These are phyloP conservation scores for Parazoanthus swiftii DNA, from an alignment of 92 coral and sea anemone species.

Conservation along the genomic window DNA sequence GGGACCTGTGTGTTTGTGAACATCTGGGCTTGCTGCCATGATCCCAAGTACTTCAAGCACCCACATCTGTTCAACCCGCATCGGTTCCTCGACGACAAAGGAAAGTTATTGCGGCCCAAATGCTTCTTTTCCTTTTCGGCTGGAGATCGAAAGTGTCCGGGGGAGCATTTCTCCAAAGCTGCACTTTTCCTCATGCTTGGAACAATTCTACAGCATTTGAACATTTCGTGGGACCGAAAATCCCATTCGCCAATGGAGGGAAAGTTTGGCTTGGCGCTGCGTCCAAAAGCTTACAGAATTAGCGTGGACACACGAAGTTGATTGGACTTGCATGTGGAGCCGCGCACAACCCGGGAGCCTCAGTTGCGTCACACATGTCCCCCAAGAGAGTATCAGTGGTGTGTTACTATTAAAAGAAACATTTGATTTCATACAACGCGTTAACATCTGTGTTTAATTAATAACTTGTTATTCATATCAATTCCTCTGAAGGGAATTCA, in stretches of 20 bases:
- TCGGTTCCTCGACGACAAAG: slow-evolving; percentile 82
- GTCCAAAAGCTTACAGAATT: slow-evolving; percentile 76
- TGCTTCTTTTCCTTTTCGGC: slow-evolving; percentile 87
- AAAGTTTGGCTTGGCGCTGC: slow-evolving; percentile 83
- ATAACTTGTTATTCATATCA: no score
- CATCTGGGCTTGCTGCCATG: slow-evolving; percentile 95
- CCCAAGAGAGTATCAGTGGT: no score
- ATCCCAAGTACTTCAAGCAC: slow-evolving; percentile 76
- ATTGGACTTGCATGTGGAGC: background rate
- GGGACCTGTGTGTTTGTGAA: slow-evolving; percentile 84
- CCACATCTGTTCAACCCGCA: slow-evolving; percentile 84
- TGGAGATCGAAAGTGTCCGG: slow-evolving; percentile 96
- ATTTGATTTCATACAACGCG: no score
- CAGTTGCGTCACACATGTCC: no score
- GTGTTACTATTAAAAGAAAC: no score
- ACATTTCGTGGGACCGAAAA: slow-evolving; percentile 54
- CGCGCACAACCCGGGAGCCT: background rate
- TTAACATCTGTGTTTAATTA: no score
- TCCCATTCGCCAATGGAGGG: slow-evolving; percentile 78
- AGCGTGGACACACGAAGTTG: slow-evolving; percentile 44
- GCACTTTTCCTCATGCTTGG: slow-evolving; percentile 84
- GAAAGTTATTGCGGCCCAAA: slow-evolving; percentile 63
- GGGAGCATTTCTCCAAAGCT: slow-evolving; percentile 81
- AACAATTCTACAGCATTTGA: slow-evolving; percentile 77
- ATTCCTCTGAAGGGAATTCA: no score